A percentile compares a stretch with the other conserved stretches of the same genome.
phyloP scores from a whole-genome alignment of 2,797 vertebrate genomes.

The Otus scops region DNA sequence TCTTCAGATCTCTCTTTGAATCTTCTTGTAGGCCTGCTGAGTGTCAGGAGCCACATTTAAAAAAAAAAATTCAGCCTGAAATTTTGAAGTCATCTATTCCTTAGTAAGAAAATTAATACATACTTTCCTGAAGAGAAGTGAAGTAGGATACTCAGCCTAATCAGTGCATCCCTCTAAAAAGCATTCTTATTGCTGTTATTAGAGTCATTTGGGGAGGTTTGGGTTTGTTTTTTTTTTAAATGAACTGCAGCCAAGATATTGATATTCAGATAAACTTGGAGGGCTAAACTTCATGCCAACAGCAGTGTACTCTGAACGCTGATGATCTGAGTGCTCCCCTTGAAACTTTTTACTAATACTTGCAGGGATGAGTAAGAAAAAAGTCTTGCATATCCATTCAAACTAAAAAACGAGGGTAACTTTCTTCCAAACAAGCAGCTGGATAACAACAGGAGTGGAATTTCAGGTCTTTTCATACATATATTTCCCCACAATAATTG shows the following conservation, averaged over 20 bases:
- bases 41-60: not conserved
- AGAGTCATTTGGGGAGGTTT: not conserved
- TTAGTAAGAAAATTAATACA: not conserved
- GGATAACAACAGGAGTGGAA: not conserved
- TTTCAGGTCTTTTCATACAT: not conserved
- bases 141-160: not conserved
- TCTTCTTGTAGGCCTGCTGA: not conserved
- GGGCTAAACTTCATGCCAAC: not conserved
- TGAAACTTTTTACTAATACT: not conserved
- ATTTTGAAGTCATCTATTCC: not conserved
- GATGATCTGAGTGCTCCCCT: not conserved
- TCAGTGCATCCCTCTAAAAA: not conserved
- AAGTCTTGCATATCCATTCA: not conserved
- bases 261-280: not conserved
- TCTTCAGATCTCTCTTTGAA: not conserved
- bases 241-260: not conserved
- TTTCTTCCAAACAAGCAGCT: not conserved
- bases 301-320: not conserved
- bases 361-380: not conserved
- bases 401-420: not conserved
- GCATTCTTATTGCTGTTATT: not conserved
- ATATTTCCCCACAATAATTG: not conserved
- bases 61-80: not conserved
- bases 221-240: not conserved
- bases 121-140: not conserved